These are phyloP conservation scores for Acanthosoma haemorrhoidale DNA, from an alignment of 2,888 invertebrate species.

Conservation along the genomic window DNA sequence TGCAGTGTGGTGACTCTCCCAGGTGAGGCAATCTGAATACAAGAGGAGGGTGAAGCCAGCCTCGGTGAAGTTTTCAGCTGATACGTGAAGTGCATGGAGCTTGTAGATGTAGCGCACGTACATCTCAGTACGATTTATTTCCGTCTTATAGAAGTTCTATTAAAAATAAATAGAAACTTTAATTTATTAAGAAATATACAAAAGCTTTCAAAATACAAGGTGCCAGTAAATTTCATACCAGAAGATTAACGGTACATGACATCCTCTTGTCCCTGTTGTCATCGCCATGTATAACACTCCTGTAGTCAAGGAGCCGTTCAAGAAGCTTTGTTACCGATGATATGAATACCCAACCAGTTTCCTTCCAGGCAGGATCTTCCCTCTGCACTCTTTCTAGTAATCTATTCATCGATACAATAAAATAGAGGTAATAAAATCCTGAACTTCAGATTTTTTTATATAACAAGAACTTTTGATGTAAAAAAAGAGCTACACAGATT, in stretches of 20 bases:
- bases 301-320: slow-evolving; percentile 85
- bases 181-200: neutral
- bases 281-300: slow-evolving; percentile 91
- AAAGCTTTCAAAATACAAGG: neutral
- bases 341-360: slow-evolving; percentile 86
- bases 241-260: slow-evolving; percentile 91
- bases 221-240: slow-evolving; percentile 54
- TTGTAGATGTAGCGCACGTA: slow-evolving; percentile 93
- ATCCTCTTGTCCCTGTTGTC: slow-evolving; percentile 92
- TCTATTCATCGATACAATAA: too few species aligned
- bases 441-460: too few species aligned
- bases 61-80: slow-evolving; percentile 88
- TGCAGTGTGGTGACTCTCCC: slow-evolving; percentile 68
- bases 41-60: slow-evolving; percentile 90
- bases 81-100: slow-evolving; percentile 83
- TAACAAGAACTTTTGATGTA: too few species aligned
- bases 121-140: slow-evolving; percentile 92
- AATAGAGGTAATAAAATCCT: too few species aligned
- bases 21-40: slow-evolving; percentile 85
- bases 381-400: slow-evolving; percentile 78
- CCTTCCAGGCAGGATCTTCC: slow-evolving; percentile 82
- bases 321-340: slow-evolving; percentile 83
- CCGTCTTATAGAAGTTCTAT: slow-evolving; percentile 93
- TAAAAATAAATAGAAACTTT: slow-evolving; percentile 39
- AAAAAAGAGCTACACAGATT: too few species aligned